phyloP scores from a whole-genome alignment of 2,797 vertebrate genomes.

The Poeciliopsis infans region DNA sequence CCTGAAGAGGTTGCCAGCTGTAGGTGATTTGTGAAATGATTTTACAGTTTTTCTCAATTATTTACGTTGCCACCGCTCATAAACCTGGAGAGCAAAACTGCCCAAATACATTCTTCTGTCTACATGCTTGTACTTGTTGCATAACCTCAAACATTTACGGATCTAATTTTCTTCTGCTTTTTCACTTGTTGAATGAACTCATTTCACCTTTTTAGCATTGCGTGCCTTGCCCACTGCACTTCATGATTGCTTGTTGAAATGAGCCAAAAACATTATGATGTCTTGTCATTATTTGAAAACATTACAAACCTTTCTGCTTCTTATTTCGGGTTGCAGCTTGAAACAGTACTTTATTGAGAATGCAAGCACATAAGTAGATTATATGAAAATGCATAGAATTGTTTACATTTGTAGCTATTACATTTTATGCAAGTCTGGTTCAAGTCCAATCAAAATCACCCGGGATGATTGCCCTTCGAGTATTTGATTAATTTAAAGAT shows the following conservation, averaged over 20 bases:
- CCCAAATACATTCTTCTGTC: neutral
- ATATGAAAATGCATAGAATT: neutral
- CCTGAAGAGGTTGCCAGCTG: neutral
- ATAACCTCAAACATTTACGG: neutral
- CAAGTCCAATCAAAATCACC: neutral
- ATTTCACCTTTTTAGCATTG: neutral
- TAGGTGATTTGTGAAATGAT: neutral
- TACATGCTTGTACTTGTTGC: neutral
- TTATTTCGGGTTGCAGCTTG: neutral
- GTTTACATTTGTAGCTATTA: neutral
- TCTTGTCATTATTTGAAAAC: neutral
- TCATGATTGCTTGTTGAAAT: neutral
- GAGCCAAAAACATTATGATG: neutral
- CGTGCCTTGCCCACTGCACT: neutral
- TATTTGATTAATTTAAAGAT: neutral
- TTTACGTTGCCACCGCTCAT: neutral
- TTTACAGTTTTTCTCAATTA: neutral
- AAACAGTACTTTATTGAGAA: neutral
- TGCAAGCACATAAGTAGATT: neutral
- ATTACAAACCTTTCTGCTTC: neutral
- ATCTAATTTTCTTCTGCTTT: neutral
- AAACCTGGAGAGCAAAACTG: neutral
- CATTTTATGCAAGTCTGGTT: neutral
- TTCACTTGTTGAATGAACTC: neutral
- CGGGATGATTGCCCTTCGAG: neutral